These are phyloP conservation scores for Drosophila mayaguana DNA, from an alignment of 2,888 invertebrate genomes.

Conservation along the genomic window DNA sequence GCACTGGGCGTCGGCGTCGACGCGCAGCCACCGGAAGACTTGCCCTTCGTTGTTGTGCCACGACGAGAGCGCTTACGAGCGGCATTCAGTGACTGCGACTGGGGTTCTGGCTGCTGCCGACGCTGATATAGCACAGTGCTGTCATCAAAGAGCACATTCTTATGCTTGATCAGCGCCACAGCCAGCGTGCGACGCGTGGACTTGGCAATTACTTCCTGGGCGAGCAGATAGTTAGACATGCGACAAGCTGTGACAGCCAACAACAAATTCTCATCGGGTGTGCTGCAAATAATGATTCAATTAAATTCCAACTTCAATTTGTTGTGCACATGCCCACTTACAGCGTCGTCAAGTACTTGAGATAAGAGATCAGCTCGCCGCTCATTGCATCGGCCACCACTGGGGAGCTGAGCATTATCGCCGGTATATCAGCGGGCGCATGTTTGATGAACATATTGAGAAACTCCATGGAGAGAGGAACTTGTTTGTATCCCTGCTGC, in stretches of 20 bases:
- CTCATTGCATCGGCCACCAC: conserved; percentile 83
- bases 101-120: conserved; percentile 55
- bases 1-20: conserved; percentile 48
- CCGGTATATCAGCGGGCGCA: conserved; percentile 80
- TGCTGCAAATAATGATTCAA: conserved; percentile 28
- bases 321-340: conserved; percentile 54
- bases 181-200: conserved; percentile 79
- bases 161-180: conserved; percentile 79
- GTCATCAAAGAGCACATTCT: conserved; percentile 84
- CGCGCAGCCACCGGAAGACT: conserved; percentile 13
- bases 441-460: conserved; percentile 83
- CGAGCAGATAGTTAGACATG: conserved; percentile 83
- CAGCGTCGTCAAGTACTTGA: conserved; percentile 75
- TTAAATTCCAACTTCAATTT: background rate
- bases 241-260: conserved; percentile 83
- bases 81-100: conserved; percentile 21
- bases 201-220: conserved; percentile 76
- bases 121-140: conserved; percentile 75
- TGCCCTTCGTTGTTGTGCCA: conserved; percentile 27
- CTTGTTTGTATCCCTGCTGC: conserved; percentile 73
- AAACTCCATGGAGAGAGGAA: conserved; percentile 82
- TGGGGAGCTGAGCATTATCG: conserved; percentile 82
- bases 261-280: conserved; percentile 79
- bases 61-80: conserved; percentile 40
- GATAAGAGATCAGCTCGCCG: conserved; percentile 81